Conservation (phyloP, 2,797 vertebrate genomes). For the Jordanella pulchra region DNA sequence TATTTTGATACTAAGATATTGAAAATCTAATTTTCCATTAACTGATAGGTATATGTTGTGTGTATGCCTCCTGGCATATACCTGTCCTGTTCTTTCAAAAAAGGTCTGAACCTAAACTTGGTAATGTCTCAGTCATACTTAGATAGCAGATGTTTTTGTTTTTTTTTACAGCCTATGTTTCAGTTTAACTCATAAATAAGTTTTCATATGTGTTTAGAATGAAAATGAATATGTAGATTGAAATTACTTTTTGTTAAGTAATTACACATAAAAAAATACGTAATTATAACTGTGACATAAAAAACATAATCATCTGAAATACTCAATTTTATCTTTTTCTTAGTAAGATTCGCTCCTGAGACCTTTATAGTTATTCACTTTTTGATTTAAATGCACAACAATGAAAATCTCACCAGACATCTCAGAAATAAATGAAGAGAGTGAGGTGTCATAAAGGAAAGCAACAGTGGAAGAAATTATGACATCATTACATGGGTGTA, state of each 20-base stretch:
- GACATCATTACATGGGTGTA: constrained; percentile 1
- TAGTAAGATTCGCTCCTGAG: neutral
- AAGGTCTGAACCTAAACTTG: neutral
- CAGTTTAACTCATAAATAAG: neutral
- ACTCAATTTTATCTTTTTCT: neutral
- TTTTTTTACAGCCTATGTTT: neutral
- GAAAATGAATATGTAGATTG: neutral
- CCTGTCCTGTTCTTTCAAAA: neutral
- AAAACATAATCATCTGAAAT: neutral
- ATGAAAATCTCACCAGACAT: constrained; percentile 6
- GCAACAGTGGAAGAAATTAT: neutral
- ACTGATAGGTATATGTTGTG: too few species aligned
- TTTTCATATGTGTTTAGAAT: neutral
- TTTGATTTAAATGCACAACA: neutral
- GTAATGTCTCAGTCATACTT: too few species aligned
- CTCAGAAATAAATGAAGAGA: neutral
- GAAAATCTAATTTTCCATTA: too few species aligned
- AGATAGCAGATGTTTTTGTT: too few species aligned
- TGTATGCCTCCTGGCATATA: neutral
- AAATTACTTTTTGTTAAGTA: neutral
- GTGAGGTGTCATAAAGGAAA: neutral
- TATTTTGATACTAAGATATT: too few species aligned
- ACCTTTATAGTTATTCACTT: neutral
- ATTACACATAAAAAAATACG: neutral
- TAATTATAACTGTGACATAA: neutral